A percentile compares a stretch with the other conserved stretches of the same genome.
phyloP scores from a whole-genome alignment of 2,888 invertebrate species.

The Drosophila niveifrons region DNA sequence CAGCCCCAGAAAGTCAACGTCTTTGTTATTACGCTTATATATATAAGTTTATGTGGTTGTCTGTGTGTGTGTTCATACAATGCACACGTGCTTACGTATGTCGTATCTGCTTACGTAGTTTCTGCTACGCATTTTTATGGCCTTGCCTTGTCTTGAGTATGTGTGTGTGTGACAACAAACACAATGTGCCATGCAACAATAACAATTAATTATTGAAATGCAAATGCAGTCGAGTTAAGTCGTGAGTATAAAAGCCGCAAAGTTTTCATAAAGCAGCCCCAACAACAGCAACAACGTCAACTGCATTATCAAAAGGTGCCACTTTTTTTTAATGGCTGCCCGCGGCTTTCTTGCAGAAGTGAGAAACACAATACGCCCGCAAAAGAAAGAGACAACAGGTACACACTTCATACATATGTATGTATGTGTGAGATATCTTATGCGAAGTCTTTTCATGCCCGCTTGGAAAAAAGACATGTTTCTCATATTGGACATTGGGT shows the following conservation, averaged over 20 bases:
- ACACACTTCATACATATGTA: too few relatives aligned
- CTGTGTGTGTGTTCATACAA: neutral
- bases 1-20: slow-evolving; percentile 59
- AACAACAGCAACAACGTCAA: slow-evolving; percentile 12
- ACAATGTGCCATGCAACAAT: slow-evolving; percentile 60
- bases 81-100: slow-evolving; percentile 38
- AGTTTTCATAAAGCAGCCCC: slow-evolving; percentile 52
- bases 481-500: neutral
- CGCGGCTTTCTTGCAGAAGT: slow-evolving; percentile 15
- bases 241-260: slow-evolving; percentile 39
- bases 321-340: slow-evolving; percentile 36
- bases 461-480: neutral
- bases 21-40: slow-evolving; percentile 56
- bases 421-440: neutral
- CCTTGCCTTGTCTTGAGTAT: slow-evolving; percentile 11
- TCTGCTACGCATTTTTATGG: slow-evolving; percentile 43
- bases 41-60: neutral
- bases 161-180: slow-evolving; percentile 35
- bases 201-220: slow-evolving; percentile 73
- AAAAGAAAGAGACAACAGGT: neutral
- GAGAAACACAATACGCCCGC: neutral
- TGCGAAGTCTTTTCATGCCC: neutral
- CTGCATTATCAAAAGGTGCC: slow-evolving; percentile 57
- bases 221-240: slow-evolving; percentile 56
- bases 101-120: slow-evolving; percentile 46